These are phyloP conservation scores for Patella vulgata DNA, from an alignment of 1,140 invertebrate species.

Conservation along the genomic window DNA sequence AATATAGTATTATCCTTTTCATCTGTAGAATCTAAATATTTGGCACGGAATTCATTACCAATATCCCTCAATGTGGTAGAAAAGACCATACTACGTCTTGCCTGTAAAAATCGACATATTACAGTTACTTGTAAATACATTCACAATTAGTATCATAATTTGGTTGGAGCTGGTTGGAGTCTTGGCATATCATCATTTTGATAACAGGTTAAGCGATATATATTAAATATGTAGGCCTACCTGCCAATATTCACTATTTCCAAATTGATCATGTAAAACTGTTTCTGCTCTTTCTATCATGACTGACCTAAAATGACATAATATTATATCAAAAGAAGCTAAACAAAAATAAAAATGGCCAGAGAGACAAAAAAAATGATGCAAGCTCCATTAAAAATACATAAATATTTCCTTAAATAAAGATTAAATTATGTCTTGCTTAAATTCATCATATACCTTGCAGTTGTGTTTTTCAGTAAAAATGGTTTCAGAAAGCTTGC, in stretches of 20 bases:
- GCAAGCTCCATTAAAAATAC: background rate
- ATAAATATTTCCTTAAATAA: background rate
- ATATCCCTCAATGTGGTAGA: constrained; percentile 75
- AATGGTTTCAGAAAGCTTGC: constrained; percentile 56
- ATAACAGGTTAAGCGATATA: no score
- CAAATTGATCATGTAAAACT: constrained; percentile 87
- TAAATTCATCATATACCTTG: constrained; percentile 33
- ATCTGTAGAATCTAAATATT: constrained; percentile 78
- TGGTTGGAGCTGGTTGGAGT: no score
- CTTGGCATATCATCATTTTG: no score
- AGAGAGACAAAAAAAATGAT: constrained; percentile 1
- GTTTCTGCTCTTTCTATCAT: constrained; percentile 90
- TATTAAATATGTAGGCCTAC: constrained; percentile 64
- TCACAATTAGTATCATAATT: no score
- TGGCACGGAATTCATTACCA: constrained; percentile 77
- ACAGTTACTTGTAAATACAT: no score
- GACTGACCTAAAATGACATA: constrained; percentile 70
- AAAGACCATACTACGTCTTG: constrained; percentile 90
- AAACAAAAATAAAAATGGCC: background rate
- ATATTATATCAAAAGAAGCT: constrained; percentile 6
- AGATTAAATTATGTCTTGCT: constrained; percentile 26
- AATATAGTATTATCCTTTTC: constrained; percentile 72
- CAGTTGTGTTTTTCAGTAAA: constrained; percentile 54
- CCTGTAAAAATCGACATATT: no score
- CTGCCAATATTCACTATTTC: constrained; percentile 83